Evolutionary conservation across 2,113 vertebrate genomes (phyloP), one percentile per base, ranked within the genome.

Genomic region (Ursus arctos): DNA sequence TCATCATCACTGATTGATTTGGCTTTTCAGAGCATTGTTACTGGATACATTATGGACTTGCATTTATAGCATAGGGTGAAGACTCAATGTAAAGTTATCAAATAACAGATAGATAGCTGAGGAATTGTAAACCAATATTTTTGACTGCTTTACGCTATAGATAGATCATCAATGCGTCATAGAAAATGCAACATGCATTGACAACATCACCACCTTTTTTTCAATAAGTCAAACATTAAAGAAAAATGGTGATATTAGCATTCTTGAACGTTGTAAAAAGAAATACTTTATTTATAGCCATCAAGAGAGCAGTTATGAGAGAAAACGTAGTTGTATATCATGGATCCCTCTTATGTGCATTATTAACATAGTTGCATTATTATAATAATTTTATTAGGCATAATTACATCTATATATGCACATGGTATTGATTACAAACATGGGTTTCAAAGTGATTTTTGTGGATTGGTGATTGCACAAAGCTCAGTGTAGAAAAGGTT

Each of bases 401-500:
- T 79, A 93, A 26, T 90, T 59, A 19, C 4, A 81, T 61, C 6
- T 82, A 10, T 61, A 88, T 88, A 65, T 94, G 5, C 9, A 76
- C 40, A 19, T 61, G 14, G 22, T 67, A 19, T 14, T 92, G 3
- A n/a, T 67, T 90, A 87, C 57, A 43, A 81, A 22, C 5, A 6
- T n/a, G 0, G 1, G 1, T 71, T 94, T 85, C 36, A 71, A 80
- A 55, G 4, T 82, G 51, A 65, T 3, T 72, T 67, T 49, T 61
- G 16, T 55, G 4, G 6, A 80, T 47, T 91, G 31, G 40, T 91
- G 11, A 72, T 47, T 10, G 47, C 2, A 59, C 3, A 59, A 76
- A 65, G 0, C 10, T 55, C 21, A 36, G 3, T 57, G 51, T 1
- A 61, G 33, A 69, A 67, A 19, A 74, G 0, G 2, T 4, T 33